Conservation (phyloP, 2,113 vertebrate species). For the Phalacrocorax pelagicus region DNA sequence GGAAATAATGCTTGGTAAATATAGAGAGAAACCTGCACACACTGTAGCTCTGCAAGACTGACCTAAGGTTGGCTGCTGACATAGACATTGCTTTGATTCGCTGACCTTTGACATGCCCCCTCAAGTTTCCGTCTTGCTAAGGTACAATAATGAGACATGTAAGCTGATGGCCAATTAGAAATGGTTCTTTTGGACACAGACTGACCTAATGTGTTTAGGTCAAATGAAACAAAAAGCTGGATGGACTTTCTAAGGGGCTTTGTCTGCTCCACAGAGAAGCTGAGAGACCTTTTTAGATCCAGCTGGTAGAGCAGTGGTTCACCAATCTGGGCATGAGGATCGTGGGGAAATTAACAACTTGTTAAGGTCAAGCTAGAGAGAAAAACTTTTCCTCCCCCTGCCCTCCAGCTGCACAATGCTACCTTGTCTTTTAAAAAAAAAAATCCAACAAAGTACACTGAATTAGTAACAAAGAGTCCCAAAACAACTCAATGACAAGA, state of each 20-base stretch:
- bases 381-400: conserved; percentile 1
- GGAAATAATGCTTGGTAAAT: conserved; percentile 59
- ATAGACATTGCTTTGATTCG: conserved; percentile 38
- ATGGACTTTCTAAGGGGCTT: conserved; percentile 66
- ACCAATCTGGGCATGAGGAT: conserved; percentile 4
- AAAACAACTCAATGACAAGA: background rate
- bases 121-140: conserved; percentile 37
- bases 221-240: conserved; percentile 72
- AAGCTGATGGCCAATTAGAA: conserved; percentile 74
- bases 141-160: conserved; percentile 69
- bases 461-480: conserved; percentile 15
- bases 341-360: conserved; percentile 51
- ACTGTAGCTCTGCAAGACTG: conserved; percentile 39
- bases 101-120: conserved; percentile 40
- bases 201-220: conserved; percentile 68
- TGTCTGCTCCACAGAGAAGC: conserved; percentile 62
- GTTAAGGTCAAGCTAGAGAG: conserved; percentile 28
- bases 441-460: background rate
- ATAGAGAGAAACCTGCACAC: conserved; percentile 31
- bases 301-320: conserved; percentile 45
- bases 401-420: background rate
- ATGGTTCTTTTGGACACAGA: conserved; percentile 66
- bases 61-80: conserved; percentile 58
- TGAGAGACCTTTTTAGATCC: conserved; percentile 59
- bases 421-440: background rate